Base-by-base conservation (phyloP, 92 coral and sea anemone species). In the Isaurus tuberculatus region DNA sequence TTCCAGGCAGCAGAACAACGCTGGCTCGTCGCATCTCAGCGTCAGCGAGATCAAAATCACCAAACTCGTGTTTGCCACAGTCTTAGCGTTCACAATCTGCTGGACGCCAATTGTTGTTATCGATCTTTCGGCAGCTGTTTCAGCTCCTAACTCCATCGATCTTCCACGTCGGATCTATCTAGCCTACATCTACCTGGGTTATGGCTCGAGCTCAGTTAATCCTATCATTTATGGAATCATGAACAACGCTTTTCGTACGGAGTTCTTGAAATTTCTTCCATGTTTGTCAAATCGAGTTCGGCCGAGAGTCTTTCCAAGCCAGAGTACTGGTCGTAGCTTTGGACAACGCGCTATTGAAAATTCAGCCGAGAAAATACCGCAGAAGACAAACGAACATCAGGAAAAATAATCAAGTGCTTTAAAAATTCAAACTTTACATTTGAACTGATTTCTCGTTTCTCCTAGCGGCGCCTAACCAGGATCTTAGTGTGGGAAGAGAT, bases 201-300 rank as follows among this genome's bases (percentile, higher is more conserved):
- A 83, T 63, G 97, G 97, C 19, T 89, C 95, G 48, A 67, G 94
- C 66, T 88, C 97, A 3, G 73, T 92, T 1, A 94, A 94, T 36
- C 98, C 98, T 3, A 33, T 94, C 22, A 90, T 94, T 31, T 94
- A 94, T 55, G 94, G 97, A 14, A 91, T 94, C 80, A 86, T 94
- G 69, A 91, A 91, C 79, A 83, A 90, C 20, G 83, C 92, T 14
- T 93, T 93, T 60, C 80, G 94, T 32, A 73, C 44, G 14, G 97
- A 91, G 81, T 93, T 93, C 31, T 22, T 87, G 23, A 71, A 73
- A 69, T 84, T 89, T 23, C 9, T 75, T 32, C 68, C 81, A 19
- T 75, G 81, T 55, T 10, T 58, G 31, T 31, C 81, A 75, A 31
- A 61, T n/a, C 81, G 81, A 8, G 68, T 75, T 32, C 81, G 55